These are phyloP conservation scores for Tor tambroides DNA, from an alignment of 2,113 vertebrate species.

Conservation along the genomic window DNA sequence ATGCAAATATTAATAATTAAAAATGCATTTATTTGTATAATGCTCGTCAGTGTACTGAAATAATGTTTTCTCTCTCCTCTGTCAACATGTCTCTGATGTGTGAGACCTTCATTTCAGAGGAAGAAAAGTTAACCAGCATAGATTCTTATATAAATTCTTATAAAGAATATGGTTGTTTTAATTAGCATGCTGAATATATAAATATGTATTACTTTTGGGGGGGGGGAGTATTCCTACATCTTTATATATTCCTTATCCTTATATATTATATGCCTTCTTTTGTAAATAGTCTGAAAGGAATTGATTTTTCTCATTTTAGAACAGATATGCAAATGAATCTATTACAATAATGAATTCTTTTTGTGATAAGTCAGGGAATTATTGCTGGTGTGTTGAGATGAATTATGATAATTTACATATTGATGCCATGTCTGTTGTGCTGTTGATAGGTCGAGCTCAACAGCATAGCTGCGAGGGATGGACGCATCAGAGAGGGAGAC, in stretches of 20 bases:
- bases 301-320: conserved; percentile 15
- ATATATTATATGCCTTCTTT: background rate
- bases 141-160: background rate
- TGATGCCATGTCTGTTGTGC: background rate
- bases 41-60: conserved; percentile 24
- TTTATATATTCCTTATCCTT: background rate
- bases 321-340: background rate
- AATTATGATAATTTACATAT: conserved; percentile 24
- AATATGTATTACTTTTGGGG: no score
- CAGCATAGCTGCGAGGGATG: conserved; percentile 92
- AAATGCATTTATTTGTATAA: conserved; percentile 62
- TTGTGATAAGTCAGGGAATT: conserved; percentile 3
- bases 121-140: background rate
- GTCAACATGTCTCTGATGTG: background rate
- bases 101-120: background rate
- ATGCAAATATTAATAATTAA: conserved; percentile 72
- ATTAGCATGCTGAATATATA: no score
- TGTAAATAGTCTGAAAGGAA: background rate
- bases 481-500: conserved; percentile 92
- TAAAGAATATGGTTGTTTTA: background rate
- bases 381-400: conserved; percentile 4
- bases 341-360: conserved; percentile 23
- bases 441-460: conserved; percentile 86
- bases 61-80: background rate
- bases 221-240: background rate